A percentile compares a stretch with the other conserved stretches of the same genome.
phyloP scores from a whole-genome alignment of 2,797 vertebrate species.

The Phataginus tricuspis region DNA sequence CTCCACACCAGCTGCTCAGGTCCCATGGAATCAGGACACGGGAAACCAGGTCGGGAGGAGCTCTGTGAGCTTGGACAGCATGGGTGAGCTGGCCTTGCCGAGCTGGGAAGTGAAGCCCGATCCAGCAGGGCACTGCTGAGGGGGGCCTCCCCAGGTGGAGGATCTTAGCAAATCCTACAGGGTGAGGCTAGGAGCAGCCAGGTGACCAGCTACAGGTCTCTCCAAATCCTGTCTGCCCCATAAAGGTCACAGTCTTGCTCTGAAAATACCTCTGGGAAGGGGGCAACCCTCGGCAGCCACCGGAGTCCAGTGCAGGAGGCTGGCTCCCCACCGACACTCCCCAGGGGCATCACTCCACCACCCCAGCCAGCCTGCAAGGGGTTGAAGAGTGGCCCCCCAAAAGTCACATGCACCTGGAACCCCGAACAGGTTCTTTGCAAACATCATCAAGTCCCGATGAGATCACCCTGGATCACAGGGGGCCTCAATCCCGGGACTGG shows the following conservation, averaged over 20 bases:
- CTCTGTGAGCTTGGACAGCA: accelerated
- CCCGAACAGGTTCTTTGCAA: not conserved
- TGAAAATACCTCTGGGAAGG: not conserved
- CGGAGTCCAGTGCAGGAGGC: not conserved
- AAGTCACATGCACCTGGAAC: not conserved
- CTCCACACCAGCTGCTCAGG: not conserved
- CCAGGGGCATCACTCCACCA: not conserved
- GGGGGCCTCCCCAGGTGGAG: accelerated
- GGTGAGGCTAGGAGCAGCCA: not conserved
- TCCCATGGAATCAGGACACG: accelerated
- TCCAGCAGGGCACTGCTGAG: accelerated
- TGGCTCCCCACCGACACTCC: not conserved
- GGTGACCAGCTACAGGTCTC: not conserved
- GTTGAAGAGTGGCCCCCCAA: accelerated
- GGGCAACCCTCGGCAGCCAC: not conserved
- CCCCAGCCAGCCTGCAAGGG: not conserved
- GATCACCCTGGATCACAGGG: not conserved
- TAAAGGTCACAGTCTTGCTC: too few relatives aligned
- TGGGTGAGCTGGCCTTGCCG: accelerated
- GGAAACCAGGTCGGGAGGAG: not conserved
- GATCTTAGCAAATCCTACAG: not conserved
- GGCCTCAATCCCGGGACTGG: not conserved
- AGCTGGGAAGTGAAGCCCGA: not conserved
- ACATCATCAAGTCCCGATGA: too few relatives aligned
- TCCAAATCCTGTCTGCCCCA: not conserved